A percentile compares a stretch with the other conserved stretches of the same genome.
Evolutionary conservation across 2,797 vertebrate species (phyloP).

Genomic region (Tolypeutes matacus): DNA sequence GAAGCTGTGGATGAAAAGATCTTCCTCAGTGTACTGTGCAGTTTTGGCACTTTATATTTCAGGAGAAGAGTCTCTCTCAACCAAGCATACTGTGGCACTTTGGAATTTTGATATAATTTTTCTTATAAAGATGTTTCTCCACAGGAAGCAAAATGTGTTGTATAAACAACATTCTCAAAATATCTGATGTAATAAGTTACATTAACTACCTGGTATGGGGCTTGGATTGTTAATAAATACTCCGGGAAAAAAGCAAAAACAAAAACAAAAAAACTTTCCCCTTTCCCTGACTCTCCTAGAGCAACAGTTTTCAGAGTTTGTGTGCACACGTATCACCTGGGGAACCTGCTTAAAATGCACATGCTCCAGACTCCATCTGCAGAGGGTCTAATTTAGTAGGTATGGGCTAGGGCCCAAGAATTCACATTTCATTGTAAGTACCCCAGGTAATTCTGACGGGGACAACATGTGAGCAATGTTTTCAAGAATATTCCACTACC

Average conservation of each 20-base stretch:
- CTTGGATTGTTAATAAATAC: background rate
- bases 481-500: constrained; percentile 1
- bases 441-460: background rate
- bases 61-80: background rate
- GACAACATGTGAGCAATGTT: background rate
- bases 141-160: background rate
- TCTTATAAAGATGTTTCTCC: background rate
- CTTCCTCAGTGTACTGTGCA: background rate
- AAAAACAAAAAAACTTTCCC: background rate
- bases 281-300: background rate
- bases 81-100: background rate
- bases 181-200: background rate
- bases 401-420: background rate
- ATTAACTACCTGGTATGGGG: background rate
- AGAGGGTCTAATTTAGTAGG: background rate
- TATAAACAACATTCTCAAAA: background rate
- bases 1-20: background rate
- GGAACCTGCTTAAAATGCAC: background rate
- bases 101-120: background rate
- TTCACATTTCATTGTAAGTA: background rate
- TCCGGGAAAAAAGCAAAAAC: background rate
- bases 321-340: background rate
- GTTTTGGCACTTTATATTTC: background rate
- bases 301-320: background rate
- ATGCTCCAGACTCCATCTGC: background rate